Evolutionary conservation across 1,140 invertebrate species (phyloP), one percentile per base, ranked within the genome.

Genomic region (Platyscapa corneri): DNA sequence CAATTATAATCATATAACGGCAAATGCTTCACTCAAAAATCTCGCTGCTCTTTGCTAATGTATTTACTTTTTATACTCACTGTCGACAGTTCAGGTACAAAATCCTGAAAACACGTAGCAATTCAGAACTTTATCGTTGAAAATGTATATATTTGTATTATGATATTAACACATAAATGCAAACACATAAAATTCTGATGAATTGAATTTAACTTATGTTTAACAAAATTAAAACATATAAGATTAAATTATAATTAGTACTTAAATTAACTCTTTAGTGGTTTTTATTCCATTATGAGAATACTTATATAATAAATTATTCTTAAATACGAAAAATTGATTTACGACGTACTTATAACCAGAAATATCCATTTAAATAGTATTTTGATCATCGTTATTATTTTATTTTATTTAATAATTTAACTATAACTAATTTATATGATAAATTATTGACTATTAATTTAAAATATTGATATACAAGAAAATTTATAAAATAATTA

Each of bases 51-150:
- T 34, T 39, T 80, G 72, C 78, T 82, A 86, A 56, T 83, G 79
- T 83, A n/a, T 78, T 39, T 32, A 30, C 88, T 88, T 90, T 75
- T 86, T 89, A 93, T 94, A 94, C 94, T 94, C 93, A 94, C 94
- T 93, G 94, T 94, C 89, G 91, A 90, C 89, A 94, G 90, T 90
- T 93, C 93, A 90, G 93, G 92, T 90, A 92, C 92, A 94, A 94
- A 92, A 91, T 94, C 94, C 94, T 94, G 94, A 93, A 94, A 94
- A 93, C 89, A 93, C 90, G 89, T 91, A 93, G 46, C 67, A 77
- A 87, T 81, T 86, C 86, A 87, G 81, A 85, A 86, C 81, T 88
- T 89, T 85, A 84, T 80, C n/a, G 37, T 75, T 82, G 30, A 77
- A 65, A 49, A 77, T 72, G 20, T 70, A 60, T 30, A 32, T 34